Percentiles rank a stretch among this genome's conserved stretches.
phyloP scores from a whole-genome alignment of 2,797 vertebrate species.

The Rhinatrema bivittatum region DNA sequence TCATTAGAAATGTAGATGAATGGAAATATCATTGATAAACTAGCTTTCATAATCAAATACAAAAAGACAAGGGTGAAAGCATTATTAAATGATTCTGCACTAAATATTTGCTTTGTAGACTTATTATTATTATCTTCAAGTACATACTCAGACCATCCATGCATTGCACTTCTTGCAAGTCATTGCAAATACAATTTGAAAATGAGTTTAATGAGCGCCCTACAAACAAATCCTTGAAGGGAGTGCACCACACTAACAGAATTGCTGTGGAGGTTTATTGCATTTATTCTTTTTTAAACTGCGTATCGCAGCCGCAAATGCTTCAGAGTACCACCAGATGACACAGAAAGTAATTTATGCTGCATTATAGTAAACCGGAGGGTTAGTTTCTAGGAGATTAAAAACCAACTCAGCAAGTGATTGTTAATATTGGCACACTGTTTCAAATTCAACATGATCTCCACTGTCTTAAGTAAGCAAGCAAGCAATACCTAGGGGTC shows the following conservation, averaged over 20 bases:
- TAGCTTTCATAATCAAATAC: no score
- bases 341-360: not conserved
- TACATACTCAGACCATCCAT: not conserved
- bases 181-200: not conserved
- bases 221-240: not conserved
- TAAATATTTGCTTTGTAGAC: not conserved
- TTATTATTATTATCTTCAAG: not conserved
- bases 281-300: constrained; percentile 4
- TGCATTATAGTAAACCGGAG: not conserved
- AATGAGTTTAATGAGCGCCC: not conserved
- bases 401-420: not conserved
- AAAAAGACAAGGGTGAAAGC: no score
- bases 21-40: no score
- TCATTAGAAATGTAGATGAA: no score
- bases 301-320: constrained; percentile 6
- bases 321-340: not conserved
- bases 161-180: not conserved
- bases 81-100: no score
- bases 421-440: constrained; percentile 1
- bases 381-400: constrained; percentile 1
- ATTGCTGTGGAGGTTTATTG: not conserved
- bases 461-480: not conserved
- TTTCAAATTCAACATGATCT: not conserved
- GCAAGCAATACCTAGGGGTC: no score
- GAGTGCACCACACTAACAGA: not conserved